These are phyloP conservation scores for Meta bourneti DNA, from an alignment of 2,888 invertebrate species.

Conservation along the genomic window DNA sequence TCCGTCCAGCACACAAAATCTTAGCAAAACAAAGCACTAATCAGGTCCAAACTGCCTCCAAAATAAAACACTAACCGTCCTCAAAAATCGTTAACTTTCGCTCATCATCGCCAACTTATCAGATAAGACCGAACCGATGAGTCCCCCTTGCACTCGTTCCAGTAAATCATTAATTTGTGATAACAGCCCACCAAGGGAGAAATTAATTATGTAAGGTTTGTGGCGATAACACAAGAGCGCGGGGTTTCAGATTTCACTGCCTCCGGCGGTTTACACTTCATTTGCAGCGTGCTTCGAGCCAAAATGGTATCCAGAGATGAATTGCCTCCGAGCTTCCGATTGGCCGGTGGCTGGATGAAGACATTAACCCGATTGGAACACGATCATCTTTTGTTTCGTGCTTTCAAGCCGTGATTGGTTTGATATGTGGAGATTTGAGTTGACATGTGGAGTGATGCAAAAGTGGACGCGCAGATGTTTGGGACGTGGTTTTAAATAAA, in stretches of 20 bases:
- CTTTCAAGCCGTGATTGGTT: not conserved
- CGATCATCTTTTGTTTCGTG: constrained; percentile 10
- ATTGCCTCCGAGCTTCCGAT: constrained; percentile 22
- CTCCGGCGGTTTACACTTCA: constrained; percentile 50
- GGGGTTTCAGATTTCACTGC: constrained; percentile 54
- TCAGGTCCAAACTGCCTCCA: constrained; percentile 40
- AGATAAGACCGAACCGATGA: constrained; percentile 46
- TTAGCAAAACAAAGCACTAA: constrained; percentile 42
- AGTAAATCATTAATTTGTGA: constrained; percentile 70
- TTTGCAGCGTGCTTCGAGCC: constrained; percentile 2
- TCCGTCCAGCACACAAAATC: not conserved
- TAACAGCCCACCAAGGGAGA: constrained; percentile 48
- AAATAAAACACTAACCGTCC: constrained; percentile 59
- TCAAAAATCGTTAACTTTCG: constrained; percentile 55
- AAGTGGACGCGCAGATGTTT: not conserved
- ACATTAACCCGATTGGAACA: constrained; percentile 37
- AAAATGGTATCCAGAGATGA: constrained; percentile 34
- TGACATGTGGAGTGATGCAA: not conserved
- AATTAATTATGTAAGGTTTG: constrained; percentile 68
- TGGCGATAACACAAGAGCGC: constrained; percentile 50
- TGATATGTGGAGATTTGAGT: not conserved
- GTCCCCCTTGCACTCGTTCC: not conserved
- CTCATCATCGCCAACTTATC: constrained; percentile 51
- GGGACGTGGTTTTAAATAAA: constrained; percentile 16
- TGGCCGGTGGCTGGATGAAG: constrained; percentile 32